Evolutionary conservation across 2,797 vertebrate species (phyloP), one percentile per base, ranked within the genome.

Genomic region (Columba guinea): DNA sequence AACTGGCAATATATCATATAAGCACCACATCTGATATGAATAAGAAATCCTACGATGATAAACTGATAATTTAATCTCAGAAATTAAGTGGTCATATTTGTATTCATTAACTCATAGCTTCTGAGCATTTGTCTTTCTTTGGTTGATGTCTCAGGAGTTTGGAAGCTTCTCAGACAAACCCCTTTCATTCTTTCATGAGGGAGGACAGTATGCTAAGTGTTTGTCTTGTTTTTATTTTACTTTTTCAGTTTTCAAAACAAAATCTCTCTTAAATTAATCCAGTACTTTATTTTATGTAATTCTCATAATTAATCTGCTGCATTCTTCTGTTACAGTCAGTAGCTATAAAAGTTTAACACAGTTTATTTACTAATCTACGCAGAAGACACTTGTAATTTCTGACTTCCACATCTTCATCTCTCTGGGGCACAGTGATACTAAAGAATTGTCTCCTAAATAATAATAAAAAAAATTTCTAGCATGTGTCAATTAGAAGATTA

Each of bases 361-460:
- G 17, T 11, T 51, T 9, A n/a, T 21, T 35, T 53, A 10, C 9
- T 51, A 41, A 13, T 12, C 62, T 23, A 2, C 0, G 0, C 55
- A 65, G 35, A 21, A 34, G 14, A 35, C 4, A 56, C 8, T 16
- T 37, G 26, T 1, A 9, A 15, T 9, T 44, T 63, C 70, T 78
- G 32, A 8, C 20, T 84, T 56, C 41, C 34, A 4, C 37, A 69
- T 58, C 13, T 4, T 69, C 46, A 32, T 8, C 22, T 37, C 24
- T 59, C 28, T 46, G 49, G 41, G 58, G 14, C 32, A 74, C 23
- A 76, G 12, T 4, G 9, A 30, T 16, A 17, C 10, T 18, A 32
- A 76, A 71, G 53, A 51, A 35, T 5, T 44, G 15, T 3, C 34
- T 27, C 26, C n/a, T 32, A 68, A 52, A 87, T 39, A 49, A 75